Base-by-base conservation (phyloP, 1,140 invertebrate genomes). In the Pararge aegeria region DNA sequence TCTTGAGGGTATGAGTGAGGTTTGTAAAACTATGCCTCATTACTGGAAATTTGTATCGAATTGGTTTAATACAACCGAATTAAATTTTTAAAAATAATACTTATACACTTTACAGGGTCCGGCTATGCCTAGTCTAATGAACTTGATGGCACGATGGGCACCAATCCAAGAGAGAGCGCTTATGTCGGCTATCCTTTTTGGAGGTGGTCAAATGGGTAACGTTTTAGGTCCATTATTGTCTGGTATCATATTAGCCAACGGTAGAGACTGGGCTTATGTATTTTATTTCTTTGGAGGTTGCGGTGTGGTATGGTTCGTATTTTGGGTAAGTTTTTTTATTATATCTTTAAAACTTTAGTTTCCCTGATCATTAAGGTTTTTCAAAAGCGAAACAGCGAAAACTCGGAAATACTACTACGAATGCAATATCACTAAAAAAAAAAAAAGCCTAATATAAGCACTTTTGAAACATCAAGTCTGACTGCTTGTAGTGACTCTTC, bases 281-380 rank as follows among this genome's bases (percentile, higher is more conserved):
- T 97, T 96, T 79, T 96, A 96, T 79, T 92, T 96, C 46, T 97
- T 97, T 79, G 96, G 96, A 66, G 90, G 90, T 34, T 77, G 94
- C 1, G 94, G 94, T 7, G 78, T 95, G 6, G 19, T 94, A 0
- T 96, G 95, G 95, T 95, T 94, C 64, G 55, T 93, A 2, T 70
- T 94, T 18, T 96, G 94, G 92, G 91, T 93, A 78, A 90, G 90
- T 46, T 10, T 44, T 18, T 44, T 20, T 3, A 20, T 20, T 16
- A 20, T 15, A 15, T 40, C 6, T 18, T 18, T 16, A 2, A 16
- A 42, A 42, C n/a, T 5, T 15, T 15, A 15, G 1, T 40, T 15
- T 40, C 16, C 10, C 13, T 37, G 9, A 37, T 37, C 3, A 24
- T n/a, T n/a, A n/a, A n/a, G n/a, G n/a, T n/a, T n/a, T n/a, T n/a